Percentiles rank a stretch among this genome's conserved stretches.
These are phyloP conservation scores for Xyliphius kryptos DNA, from an alignment of 2,113 vertebrate genomes.

Conservation along the genomic window DNA sequence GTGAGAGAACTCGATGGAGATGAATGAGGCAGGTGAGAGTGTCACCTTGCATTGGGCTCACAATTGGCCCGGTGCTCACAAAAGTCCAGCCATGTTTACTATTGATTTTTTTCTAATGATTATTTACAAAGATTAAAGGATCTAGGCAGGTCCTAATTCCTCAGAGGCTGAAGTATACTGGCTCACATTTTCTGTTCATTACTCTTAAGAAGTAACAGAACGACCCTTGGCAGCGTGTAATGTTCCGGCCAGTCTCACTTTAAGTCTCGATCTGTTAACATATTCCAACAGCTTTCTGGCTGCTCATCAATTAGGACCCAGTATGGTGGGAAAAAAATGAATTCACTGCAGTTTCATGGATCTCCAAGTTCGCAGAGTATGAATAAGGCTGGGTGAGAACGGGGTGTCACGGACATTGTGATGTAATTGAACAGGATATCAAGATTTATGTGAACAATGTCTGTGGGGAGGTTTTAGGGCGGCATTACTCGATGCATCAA, in stretches of 20 bases:
- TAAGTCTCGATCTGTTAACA: constrained; percentile 10
- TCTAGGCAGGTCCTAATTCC: constrained; percentile 41
- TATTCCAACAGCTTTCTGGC: constrained; percentile 9
- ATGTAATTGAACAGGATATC: not conserved
- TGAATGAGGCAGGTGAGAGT: constrained; percentile 8
- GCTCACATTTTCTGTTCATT: constrained; percentile 47
- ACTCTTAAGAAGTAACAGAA: constrained; percentile 30
- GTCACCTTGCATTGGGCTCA: not conserved
- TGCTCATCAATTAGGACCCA: constrained; percentile 36
- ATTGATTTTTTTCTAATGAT: constrained; percentile 50
- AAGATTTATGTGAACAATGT: constrained; percentile 15
- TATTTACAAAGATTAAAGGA: constrained; percentile 54
- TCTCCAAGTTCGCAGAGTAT: constrained; percentile 37
- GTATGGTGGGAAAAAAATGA: not conserved
- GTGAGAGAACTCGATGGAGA: constrained; percentile 1
- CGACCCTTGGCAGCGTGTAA: constrained; percentile 22
- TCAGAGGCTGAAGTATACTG: constrained; percentile 30
- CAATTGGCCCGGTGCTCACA: constrained; percentile 22
- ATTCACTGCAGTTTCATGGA: constrained; percentile 20
- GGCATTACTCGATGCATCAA: constrained; percentile 5
- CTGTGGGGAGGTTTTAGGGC: not conserved
- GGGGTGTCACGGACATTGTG: not conserved
- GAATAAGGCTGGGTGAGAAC: not conserved
- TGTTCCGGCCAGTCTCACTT: not conserved
- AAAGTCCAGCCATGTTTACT: constrained; percentile 44